Percentiles rank a stretch among this genome's conserved stretches.
phyloP scores from a whole-genome alignment of 1,140 invertebrate genomes.

The Tribolium castaneum region DNA sequence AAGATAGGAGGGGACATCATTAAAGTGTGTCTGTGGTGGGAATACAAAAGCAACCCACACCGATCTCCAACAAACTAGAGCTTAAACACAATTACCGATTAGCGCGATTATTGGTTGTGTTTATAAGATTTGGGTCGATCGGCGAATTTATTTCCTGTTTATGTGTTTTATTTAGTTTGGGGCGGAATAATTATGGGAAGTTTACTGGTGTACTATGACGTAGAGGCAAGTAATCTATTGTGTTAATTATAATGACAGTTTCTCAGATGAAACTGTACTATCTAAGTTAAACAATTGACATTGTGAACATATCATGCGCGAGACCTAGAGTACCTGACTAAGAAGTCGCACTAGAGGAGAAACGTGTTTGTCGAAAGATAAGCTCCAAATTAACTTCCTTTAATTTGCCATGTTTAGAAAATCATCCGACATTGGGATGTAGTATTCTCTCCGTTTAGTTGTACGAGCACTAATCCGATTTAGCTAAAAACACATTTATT shows the following conservation, averaged over 20 bases:
- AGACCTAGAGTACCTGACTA: conserved; percentile 44
- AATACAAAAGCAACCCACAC: conserved; percentile 34
- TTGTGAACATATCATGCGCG: conserved; percentile 56
- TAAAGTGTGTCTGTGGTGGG: conserved; percentile 36
- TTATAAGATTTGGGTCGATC: conserved; percentile 14
- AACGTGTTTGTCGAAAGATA: conserved; percentile 58
- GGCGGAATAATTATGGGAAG: conserved; percentile 14
- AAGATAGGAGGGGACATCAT: conserved; percentile 33
- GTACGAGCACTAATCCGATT: conserved; percentile 51
- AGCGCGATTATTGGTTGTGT: conserved; percentile 29
- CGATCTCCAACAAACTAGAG: conserved; percentile 18
- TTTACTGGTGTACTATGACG: neutral
- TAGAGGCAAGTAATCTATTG: conserved; percentile 30
- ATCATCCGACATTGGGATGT: conserved; percentile 53
- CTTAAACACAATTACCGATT: conserved; percentile 32
- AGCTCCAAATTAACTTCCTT: conserved; percentile 60
- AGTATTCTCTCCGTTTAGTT: conserved; percentile 42
- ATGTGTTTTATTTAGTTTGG: neutral
- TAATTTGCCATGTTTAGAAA: conserved; percentile 58
- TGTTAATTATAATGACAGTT: conserved; percentile 40
- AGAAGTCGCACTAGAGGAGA: conserved; percentile 45
- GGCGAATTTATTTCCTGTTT: neutral
- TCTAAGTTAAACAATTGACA: conserved; percentile 55
- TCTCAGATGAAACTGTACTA: conserved; percentile 31
- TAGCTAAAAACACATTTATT: conserved; percentile 55